Evolutionary conservation across 2,113 vertebrate genomes (phyloP).

Genomic region (Tychaedon coryphoeus): DNA sequence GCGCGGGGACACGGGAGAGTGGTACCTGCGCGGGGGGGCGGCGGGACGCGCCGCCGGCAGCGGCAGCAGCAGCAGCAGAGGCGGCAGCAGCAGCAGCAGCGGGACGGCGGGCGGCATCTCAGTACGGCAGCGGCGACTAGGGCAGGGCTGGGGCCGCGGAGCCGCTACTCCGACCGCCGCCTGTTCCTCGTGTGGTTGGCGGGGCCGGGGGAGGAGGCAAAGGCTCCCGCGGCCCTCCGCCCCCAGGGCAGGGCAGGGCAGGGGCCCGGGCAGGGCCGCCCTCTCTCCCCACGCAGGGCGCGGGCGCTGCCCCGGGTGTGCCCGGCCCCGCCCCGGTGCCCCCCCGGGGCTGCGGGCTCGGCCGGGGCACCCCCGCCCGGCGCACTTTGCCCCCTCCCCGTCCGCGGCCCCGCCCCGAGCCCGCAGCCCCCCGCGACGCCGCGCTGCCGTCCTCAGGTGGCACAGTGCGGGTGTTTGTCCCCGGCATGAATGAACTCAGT

Average conservation of each 20-base stretch:
- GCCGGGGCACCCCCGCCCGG: neutral
- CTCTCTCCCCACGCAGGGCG: neutral
- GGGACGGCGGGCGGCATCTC: neutral
- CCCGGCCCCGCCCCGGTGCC: neutral
- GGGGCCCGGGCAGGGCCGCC: neutral
- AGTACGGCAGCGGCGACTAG: neutral
- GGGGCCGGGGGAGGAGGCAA: neutral
- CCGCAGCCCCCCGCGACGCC: conserved; percentile 56
- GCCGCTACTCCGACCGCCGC: neutral
- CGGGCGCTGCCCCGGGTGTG: conserved; percentile 67
- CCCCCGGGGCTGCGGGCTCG: neutral
- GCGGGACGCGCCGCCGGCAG: neutral
- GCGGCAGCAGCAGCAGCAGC: neutral
- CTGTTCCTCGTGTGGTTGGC: neutral
- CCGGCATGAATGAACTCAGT: neutral
- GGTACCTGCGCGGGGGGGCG: neutral
- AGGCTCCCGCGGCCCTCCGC: neutral
- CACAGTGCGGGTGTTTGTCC: neutral
- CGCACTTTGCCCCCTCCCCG: accelerated
- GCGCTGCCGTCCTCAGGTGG: conserved; percentile 64
- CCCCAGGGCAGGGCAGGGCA: neutral
- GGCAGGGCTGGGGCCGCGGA: neutral
- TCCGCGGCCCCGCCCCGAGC: accelerated
- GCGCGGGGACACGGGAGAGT: neutral
- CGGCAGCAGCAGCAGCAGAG: neutral